These are phyloP conservation scores for Scaptomyza pallida DNA, from an alignment of 1,140 invertebrate species.

Conservation along the genomic window DNA sequence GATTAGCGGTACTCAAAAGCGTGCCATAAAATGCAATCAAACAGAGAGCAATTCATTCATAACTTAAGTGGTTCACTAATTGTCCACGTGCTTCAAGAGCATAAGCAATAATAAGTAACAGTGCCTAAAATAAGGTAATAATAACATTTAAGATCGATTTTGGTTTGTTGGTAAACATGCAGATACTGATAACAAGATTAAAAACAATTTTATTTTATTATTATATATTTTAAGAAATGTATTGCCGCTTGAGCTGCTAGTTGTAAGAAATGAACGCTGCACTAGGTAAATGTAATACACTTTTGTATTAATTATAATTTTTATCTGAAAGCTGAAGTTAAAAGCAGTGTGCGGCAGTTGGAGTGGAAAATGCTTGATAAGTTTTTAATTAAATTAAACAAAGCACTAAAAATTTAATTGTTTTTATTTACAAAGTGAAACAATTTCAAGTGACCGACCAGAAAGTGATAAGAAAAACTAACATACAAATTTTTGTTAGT, in stretches of 20 bases:
- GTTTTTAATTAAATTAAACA: conserved; percentile 49
- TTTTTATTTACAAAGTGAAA: conserved; percentile 42
- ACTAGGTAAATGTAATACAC: conserved; percentile 3
- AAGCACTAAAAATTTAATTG: conserved; percentile 37
- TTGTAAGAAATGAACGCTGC: conserved; percentile 14
- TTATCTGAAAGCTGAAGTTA: conserved; percentile 18
- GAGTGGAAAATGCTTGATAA: conserved; percentile 50
- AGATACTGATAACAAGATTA: too few relatives aligned
- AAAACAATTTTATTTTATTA: too few relatives aligned
- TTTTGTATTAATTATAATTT: conserved; percentile 41
- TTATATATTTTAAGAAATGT: too few relatives aligned
- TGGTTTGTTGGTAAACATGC: too few relatives aligned
- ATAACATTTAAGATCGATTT: too few relatives aligned
- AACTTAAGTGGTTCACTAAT: conserved; percentile 10
- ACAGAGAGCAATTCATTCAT: conserved; percentile 1
- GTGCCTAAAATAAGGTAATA: too few relatives aligned
- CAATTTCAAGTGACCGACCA: conserved; percentile 8
- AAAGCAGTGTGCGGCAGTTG: conserved; percentile 13
- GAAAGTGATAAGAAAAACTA: conserved; percentile 28
- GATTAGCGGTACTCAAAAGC: background rate
- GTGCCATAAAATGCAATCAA: background rate
- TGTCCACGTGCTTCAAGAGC: conserved; percentile 7
- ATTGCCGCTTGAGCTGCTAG: background rate
- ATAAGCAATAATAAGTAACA: too few relatives aligned
- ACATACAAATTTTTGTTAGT: background rate